These are phyloP conservation scores for Scrobipalpa atriplicella DNA, from an alignment of 2,888 invertebrate species.

Conservation along the genomic window DNA sequence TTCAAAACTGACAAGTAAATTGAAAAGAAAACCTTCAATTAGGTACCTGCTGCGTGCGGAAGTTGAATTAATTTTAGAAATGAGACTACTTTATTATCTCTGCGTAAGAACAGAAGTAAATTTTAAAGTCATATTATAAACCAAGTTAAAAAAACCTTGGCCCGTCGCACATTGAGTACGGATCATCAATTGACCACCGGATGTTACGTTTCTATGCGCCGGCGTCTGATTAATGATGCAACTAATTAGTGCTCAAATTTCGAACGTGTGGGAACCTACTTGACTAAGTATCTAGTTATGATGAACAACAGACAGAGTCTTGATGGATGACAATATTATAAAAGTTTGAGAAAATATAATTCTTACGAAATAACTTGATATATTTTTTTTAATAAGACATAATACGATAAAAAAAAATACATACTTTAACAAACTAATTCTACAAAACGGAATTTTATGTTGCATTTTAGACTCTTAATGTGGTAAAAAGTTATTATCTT, in stretches of 20 bases:
- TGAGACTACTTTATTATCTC: conserved; percentile 3
- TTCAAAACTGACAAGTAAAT: background rate
- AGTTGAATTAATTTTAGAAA: background rate
- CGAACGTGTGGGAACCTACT: conserved; percentile 21
- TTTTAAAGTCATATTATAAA: background rate
- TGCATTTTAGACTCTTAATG: too few species aligned
- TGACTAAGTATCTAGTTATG: background rate
- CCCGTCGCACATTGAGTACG: conserved; percentile 32
- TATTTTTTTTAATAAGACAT: background rate
- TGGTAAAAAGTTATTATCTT: background rate
- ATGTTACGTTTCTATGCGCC: conserved; percentile 39
- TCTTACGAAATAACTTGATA: too few species aligned
- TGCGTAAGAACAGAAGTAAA: background rate
- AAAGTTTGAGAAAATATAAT: too few species aligned
- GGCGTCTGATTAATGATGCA: conserved; percentile 42
- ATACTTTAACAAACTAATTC: background rate
- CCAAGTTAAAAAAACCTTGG: conserved; percentile 46
- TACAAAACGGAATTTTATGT: background rate
- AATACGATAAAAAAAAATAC: too few species aligned
- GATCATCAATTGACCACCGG: conserved; percentile 32
- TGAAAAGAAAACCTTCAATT: background rate
- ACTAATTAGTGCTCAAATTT: conserved; percentile 37
- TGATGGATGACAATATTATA: too few species aligned
- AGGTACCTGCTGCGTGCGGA: background rate
- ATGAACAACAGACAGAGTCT: background rate